Conservation (phyloP, 2,888 invertebrate species). For the Drosophila vallismaia region DNA sequence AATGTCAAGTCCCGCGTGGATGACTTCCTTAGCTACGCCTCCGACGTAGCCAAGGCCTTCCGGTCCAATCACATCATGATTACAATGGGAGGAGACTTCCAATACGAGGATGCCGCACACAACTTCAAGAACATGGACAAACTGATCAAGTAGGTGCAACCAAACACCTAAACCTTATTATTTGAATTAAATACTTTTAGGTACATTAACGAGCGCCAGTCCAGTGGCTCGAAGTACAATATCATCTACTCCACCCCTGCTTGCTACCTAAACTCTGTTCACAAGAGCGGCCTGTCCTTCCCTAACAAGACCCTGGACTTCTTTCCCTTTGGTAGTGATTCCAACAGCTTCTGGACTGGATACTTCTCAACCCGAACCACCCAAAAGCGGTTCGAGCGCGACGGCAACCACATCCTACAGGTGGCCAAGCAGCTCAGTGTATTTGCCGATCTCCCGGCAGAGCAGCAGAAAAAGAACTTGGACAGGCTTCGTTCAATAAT, state of each 20-base stretch:
- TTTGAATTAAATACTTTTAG: constrained; percentile 1
- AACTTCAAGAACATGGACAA: constrained; percentile 95
- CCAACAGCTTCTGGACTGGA: constrained; percentile 96
- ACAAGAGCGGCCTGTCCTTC: constrained; percentile 85
- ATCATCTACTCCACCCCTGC: constrained; percentile 94
- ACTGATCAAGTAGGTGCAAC: constrained; percentile 88
- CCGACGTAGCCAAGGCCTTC: constrained; percentile 85
- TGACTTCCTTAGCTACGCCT: constrained; percentile 85
- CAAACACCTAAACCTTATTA: background rate
- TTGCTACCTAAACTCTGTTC: constrained; percentile 91
- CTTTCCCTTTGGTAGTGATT: constrained; percentile 94
- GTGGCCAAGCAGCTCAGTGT: constrained; percentile 90
- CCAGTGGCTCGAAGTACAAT: constrained; percentile 88
- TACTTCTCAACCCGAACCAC: constrained; percentile 94
- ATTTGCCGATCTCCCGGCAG: constrained; percentile 84
- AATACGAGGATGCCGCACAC: constrained; percentile 89
- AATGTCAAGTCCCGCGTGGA: constrained; percentile 90
- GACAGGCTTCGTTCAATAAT: constrained; percentile 85
- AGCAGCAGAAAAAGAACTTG: constrained; percentile 58
- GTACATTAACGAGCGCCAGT: constrained; percentile 57
- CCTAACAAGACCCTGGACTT: constrained; percentile 93
- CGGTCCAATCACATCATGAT: constrained; percentile 90
- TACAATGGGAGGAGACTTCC: constrained; percentile 96
- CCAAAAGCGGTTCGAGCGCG: constrained; percentile 90
- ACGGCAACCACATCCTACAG: constrained; percentile 90